Conservation (phyloP, 2,888 invertebrate species). For the Polydrusus cervinus region DNA sequence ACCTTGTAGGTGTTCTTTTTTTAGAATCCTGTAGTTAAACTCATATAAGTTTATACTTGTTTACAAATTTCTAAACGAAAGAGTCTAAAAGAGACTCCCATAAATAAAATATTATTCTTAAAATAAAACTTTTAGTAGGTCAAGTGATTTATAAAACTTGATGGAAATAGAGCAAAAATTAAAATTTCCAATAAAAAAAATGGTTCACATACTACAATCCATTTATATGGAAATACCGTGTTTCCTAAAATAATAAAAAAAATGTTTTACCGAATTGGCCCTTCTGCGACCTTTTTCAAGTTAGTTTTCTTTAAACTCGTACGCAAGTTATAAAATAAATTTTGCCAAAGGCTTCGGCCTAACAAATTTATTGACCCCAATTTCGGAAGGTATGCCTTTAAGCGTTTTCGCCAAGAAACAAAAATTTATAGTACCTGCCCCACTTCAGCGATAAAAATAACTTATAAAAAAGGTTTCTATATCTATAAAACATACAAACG, state of each 20-base stretch:
- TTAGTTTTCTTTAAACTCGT: conserved; percentile 23
- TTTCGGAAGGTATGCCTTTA: conserved; percentile 14
- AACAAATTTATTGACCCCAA: conserved; percentile 20
- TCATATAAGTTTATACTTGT: no score
- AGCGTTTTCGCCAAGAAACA: conserved; percentile 1
- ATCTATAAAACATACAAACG: no score
- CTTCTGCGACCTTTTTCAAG: conserved; percentile 18
- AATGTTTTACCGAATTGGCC: conserved; percentile 5
- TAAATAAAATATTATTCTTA: not conserved
- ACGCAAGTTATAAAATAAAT: conserved; percentile 18
- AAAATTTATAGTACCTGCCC: not conserved
- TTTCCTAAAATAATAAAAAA: conserved; percentile 18
- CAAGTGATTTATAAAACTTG: conserved; percentile 1
- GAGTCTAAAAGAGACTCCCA: no score
- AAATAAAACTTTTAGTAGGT: conserved; percentile 2
- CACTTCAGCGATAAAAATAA: not conserved
- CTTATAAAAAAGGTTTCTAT: no score
- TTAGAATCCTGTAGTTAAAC: no score
- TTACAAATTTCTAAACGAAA: no score
- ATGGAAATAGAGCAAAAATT: not conserved
- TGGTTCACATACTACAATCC: conserved; percentile 6
- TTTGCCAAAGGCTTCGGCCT: conserved; percentile 11
- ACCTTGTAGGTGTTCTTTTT: no score
- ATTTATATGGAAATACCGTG: conserved; percentile 10
- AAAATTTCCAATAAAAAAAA: conserved; percentile 11